A percentile compares a stretch with the other conserved stretches of the same genome.
Conservation (phyloP, 30 jellyfish, hydroid and myxozoan genomes). For the Mastigias papua region DNA sequence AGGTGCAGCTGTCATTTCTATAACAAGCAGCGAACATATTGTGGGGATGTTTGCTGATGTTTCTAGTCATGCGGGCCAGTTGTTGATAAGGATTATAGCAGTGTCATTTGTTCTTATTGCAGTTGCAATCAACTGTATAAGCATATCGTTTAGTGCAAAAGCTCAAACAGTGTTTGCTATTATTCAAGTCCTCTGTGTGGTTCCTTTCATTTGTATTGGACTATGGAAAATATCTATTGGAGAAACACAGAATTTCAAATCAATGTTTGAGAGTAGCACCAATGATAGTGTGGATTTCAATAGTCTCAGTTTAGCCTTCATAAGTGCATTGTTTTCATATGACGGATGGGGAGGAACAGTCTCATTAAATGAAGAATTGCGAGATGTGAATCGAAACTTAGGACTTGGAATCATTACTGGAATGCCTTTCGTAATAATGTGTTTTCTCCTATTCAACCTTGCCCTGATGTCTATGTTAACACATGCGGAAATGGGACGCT, state of each 20-base stretch:
- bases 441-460: slow-evolving; percentile 43
- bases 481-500: slow-evolving; percentile 39
- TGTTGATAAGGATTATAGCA: slow-evolving; percentile 52
- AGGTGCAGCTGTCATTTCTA: slow-evolving; percentile 47
- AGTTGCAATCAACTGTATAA: background rate
- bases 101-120: background rate
- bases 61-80: slow-evolving; percentile 15
- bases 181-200: background rate
- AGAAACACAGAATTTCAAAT: slow-evolving; percentile 21
- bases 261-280: slow-evolving; percentile 28
- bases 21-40: slow-evolving; percentile 50
- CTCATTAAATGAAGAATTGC: slow-evolving; percentile 57
- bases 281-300: slow-evolving; percentile 1
- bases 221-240: background rate
- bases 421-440: slow-evolving; percentile 50
- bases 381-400: slow-evolving; percentile 53
- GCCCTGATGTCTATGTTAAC: slow-evolving; percentile 60
- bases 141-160: background rate
- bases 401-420: slow-evolving; percentile 40
- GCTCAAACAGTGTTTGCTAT: background rate
- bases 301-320: slow-evolving; percentile 46
- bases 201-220: background rate
- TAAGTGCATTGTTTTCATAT: slow-evolving; percentile 66
- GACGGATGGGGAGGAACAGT: slow-evolving; percentile 76
- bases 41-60: slow-evolving; percentile 45